Evolutionary conservation across 2,797 vertebrate species (phyloP), one percentile per base, ranked within the genome.

Genomic region (Notolabrus celidotus): DNA sequence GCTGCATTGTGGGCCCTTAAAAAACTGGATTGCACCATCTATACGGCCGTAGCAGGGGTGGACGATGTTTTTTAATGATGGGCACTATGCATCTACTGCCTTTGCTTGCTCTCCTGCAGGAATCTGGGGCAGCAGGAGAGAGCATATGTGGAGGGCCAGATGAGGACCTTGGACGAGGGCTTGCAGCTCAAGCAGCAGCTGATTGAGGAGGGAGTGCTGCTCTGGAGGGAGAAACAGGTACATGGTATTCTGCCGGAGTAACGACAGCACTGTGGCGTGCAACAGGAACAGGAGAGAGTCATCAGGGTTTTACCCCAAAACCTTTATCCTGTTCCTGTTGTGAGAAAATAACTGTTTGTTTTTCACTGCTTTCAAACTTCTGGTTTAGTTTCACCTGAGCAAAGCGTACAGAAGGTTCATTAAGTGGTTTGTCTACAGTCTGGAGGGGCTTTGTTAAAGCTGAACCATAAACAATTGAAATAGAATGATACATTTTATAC

Each of bases 211-310:
- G 93, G 92, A 43, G 87, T 88, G 69, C 85, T 89, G 55, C 85
- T 93, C 63, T 93, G 93, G 92, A 91, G 89, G 73, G 93, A 93
- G 84, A 94, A 92, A 73, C 94, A 94, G 92, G 93, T 93, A 85
- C 25, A 39, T n/a, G 11, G 10, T 42, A 36, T 54, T 62, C 70
- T 43, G 43, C 50, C 55, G 17, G 15, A 67, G 60, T 57, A 49
- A 51, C 39, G 25, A 6, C 61, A 62, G 25, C 51, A 17, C 7
- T 50, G 43, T 19, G 6, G 15, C 49, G 23, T 56, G 31, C 17
- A 38, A 68, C 11, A 25, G 50, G 17, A 50, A 36, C 45, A 42
- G 49, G 20, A 11, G 45, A 34, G 11, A 59, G 46, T 36, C 34
- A 62, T 67, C 20, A 10, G 10, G 29, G 39, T 34, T 53, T 43